These are phyloP conservation scores for Thera obeliscata DNA, from an alignment of 2,888 invertebrate genomes.

Conservation along the genomic window DNA sequence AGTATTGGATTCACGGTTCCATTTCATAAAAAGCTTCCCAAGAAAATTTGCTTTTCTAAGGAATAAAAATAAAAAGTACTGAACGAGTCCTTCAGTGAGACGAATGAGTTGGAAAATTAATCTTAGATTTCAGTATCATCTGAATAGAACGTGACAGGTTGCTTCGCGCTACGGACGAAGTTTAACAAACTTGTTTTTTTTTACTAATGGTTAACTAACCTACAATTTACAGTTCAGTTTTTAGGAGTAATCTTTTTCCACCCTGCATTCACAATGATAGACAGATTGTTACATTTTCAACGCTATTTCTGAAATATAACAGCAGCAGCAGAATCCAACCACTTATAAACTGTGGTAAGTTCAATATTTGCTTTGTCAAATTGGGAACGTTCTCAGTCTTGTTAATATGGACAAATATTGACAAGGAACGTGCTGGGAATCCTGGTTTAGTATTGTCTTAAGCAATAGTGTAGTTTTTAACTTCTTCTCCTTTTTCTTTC, in stretches of 20 bases:
- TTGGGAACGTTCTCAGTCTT: slow-evolving; percentile 32
- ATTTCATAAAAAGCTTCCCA: background rate
- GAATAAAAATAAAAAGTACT: background rate
- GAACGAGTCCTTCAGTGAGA: background rate
- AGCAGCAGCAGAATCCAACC: slow-evolving; percentile 19
- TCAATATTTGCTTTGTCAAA: slow-evolving; percentile 35
- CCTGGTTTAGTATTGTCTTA: slow-evolving; percentile 6
- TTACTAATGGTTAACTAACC: too few species aligned
- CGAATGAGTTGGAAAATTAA: background rate
- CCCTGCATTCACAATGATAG: too few species aligned
- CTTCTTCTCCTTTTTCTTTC: background rate
- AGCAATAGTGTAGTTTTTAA: background rate
- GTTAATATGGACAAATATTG: slow-evolving; percentile 34
- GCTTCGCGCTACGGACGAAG: too few species aligned
- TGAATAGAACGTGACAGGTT: too few species aligned
- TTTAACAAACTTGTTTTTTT: too few species aligned
- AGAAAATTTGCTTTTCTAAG: background rate
- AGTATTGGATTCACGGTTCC: background rate
- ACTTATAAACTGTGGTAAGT: slow-evolving; percentile 30
- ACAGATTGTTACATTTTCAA: background rate
- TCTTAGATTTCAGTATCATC: background rate
- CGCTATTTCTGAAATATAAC: slow-evolving; percentile 17
- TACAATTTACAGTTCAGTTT: too few species aligned
- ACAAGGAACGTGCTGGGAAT: slow-evolving; percentile 22
- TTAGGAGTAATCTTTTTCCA: too few species aligned